These are phyloP conservation scores for Dinocampus coccinellae DNA, from an alignment of 2,888 invertebrate genomes.

Conservation along the genomic window DNA sequence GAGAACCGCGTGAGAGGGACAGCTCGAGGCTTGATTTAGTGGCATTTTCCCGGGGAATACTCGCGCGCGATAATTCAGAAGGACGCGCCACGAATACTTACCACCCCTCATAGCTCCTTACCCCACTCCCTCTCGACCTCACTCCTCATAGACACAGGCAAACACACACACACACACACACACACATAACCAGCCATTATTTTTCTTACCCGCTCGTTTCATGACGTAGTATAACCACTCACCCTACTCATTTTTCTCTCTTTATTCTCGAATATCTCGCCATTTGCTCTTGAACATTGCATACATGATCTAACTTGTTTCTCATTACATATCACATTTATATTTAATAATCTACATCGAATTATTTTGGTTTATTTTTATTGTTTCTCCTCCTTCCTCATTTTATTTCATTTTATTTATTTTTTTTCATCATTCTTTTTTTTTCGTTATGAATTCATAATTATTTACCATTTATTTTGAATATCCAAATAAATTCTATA, in stretches of 20 bases:
- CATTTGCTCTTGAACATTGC: conserved; percentile 1
- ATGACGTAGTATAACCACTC: conserved; percentile 27
- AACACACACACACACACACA: no score
- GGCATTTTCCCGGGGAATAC: conserved; percentile 62
- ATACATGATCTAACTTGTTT: not conserved
- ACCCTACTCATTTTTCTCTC: not conserved
- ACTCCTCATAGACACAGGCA: no score
- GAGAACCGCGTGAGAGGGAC: conserved; percentile 47
- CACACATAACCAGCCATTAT: conserved; percentile 47
- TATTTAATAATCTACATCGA: not conserved
- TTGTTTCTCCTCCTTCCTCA: no score
- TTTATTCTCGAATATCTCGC: conserved; percentile 5
- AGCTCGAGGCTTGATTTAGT: conserved; percentile 60
- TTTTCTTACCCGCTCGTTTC: conserved; percentile 51
- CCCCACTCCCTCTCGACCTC: conserved; percentile 32
- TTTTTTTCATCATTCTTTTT: not conserved
- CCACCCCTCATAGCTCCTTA: conserved; percentile 46
- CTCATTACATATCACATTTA: not conserved
- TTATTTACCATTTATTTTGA: not conserved
- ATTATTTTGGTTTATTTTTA: no score
- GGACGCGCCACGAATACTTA: conserved; percentile 62
- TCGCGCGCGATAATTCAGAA: conserved; percentile 62
- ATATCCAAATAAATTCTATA: no score
- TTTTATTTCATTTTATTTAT: not conserved
- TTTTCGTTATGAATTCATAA: not conserved